phyloP scores from a whole-genome alignment of 2,113 vertebrate genomes.

The Xyrauchen texanus region DNA sequence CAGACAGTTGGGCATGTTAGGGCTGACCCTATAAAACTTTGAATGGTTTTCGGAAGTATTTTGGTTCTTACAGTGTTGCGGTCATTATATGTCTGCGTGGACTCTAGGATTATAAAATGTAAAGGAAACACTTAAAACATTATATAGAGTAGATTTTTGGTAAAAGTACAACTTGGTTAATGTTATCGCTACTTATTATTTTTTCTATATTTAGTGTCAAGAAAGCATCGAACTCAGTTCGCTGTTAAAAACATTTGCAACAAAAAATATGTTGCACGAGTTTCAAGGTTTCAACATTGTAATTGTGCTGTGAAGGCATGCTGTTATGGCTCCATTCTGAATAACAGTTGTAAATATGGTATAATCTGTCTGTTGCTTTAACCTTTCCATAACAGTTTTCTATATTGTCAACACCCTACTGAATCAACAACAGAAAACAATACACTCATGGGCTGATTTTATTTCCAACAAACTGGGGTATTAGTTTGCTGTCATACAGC shows the following conservation, averaged over 20 bases:
- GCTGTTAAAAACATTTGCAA: no score
- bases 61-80: not conserved
- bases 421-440: conserved; percentile 37
- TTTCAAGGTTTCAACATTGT: not conserved
- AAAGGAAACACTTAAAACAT: not conserved
- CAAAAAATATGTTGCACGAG: no score
- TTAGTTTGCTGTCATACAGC: conserved; percentile 7
- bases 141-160: not conserved
- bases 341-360: not conserved
- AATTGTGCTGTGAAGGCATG: not conserved
- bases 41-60: conserved; percentile 14
- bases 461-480: conserved; percentile 14
- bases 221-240: not conserved
- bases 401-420: conserved; percentile 41
- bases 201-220: not conserved
- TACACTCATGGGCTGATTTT: not conserved
- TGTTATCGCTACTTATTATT: not conserved
- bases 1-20: conserved; percentile 7
- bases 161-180: not conserved
- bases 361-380: conserved; percentile 29
- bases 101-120: not conserved
- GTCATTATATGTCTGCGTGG: not conserved
- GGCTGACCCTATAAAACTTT: conserved; percentile 31
- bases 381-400: conserved; percentile 26
- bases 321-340: not conserved